These are phyloP conservation scores for Galeopsomyia nigrocyanea DNA, from an alignment of 2,888 invertebrate species.

Conservation along the genomic window DNA sequence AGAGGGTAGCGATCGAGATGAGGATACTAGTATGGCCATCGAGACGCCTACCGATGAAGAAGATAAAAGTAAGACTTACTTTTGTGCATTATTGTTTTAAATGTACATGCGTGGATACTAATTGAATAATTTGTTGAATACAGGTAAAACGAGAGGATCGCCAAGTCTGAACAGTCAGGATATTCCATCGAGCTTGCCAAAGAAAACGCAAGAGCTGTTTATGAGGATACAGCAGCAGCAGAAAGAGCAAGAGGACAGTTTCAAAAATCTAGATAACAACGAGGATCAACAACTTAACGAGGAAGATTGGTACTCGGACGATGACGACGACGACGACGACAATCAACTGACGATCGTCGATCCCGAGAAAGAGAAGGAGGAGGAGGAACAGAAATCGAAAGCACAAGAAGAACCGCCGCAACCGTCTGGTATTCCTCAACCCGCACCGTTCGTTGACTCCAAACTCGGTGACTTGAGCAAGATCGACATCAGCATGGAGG, in stretches of 20 bases:
- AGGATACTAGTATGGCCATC: slow-evolving; percentile 63
- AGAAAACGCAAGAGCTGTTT: slow-evolving; percentile 77
- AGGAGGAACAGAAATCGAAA: slow-evolving; percentile 46
- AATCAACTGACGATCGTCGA: slow-evolving; percentile 73
- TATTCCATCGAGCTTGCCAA: slow-evolving; percentile 73
- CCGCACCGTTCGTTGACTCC: slow-evolving; percentile 72
- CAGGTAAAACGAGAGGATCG: slow-evolving; percentile 28
- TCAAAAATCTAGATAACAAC: slow-evolving; percentile 66
- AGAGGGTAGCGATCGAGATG: slow-evolving; percentile 67
- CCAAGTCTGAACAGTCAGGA: slow-evolving; percentile 51
- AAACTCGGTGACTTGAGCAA: slow-evolving; percentile 80
- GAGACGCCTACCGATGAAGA: slow-evolving; percentile 65
- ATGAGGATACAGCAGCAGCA: slow-evolving; percentile 78
- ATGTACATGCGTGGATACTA: not conserved
- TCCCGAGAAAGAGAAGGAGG: slow-evolving; percentile 53
- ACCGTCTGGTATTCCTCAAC: slow-evolving; percentile 68
- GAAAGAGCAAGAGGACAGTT: slow-evolving; percentile 67
- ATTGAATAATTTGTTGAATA: not conserved
- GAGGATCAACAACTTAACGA: slow-evolving; percentile 60
- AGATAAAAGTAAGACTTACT: slow-evolving; percentile 59
- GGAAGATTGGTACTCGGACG: slow-evolving; percentile 85
- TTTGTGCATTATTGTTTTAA: not conserved
- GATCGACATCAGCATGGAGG: slow-evolving; percentile 81
- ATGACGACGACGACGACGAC: slow-evolving; percentile 68
- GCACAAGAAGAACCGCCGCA: slow-evolving; percentile 47